Evolutionary conservation across 2,113 vertebrate genomes (phyloP).

Genomic region (Regulus satrapa): DNA sequence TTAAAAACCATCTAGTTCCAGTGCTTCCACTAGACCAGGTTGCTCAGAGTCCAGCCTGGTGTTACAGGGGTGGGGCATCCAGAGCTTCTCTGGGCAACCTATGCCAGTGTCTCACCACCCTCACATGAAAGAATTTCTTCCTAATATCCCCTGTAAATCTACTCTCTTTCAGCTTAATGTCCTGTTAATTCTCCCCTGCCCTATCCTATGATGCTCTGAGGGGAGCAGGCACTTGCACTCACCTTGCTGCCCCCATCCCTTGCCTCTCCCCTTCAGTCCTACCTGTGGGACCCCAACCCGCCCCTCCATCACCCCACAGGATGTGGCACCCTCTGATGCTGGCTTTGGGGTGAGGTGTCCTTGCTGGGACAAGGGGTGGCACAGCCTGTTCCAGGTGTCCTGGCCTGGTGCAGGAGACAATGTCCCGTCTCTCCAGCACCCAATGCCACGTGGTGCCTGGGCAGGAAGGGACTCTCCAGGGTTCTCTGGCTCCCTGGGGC

Average conservation of each 20-base stretch:
- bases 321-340: background rate
- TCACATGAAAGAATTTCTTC: background rate
- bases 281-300: accelerated
- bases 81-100: background rate
- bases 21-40: background rate
- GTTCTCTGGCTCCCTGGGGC: background rate
- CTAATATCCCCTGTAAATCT: background rate
- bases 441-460: accelerated
- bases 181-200: background rate
- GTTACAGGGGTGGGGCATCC: background rate
- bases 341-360: background rate
- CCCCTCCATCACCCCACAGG: background rate
- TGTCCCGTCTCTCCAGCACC: background rate
- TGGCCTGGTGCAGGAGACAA: accelerated
- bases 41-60: background rate
- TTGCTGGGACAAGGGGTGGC: background rate
- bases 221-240: background rate
- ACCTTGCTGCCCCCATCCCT: background rate
- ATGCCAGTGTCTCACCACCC: background rate
- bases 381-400: accelerated
- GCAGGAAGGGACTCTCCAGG: background rate
- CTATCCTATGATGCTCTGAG: background rate
- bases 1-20: background rate
- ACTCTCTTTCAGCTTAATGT: background rate
- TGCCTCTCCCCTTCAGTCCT: background rate